Evolutionary conservation across 2,888 invertebrate genomes (phyloP).

Genomic region (Mimumesa dahlbomi): DNA sequence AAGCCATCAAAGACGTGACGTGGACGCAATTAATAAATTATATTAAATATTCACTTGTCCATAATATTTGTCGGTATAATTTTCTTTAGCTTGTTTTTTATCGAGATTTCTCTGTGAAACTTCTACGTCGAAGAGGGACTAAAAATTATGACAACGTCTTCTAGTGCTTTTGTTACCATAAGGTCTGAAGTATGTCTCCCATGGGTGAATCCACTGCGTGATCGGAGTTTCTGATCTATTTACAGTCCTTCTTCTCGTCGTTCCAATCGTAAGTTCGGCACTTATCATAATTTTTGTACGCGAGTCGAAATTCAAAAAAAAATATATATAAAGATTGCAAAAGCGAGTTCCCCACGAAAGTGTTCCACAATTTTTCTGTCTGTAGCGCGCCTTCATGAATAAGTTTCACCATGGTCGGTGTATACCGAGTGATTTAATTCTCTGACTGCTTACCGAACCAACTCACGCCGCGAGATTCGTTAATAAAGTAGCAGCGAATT

Average conservation of each 20-base stretch:
- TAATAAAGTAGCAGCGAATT: no score
- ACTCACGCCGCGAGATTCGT: no score
- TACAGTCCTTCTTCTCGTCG: background rate
- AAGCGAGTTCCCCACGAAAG: background rate
- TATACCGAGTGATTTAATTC: no score
- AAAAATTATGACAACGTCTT: slow-evolving; percentile 18
- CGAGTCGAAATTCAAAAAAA: background rate
- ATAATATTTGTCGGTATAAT: no score
- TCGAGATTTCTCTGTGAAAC: no score
- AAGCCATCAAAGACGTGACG: no score
- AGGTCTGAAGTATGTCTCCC: slow-evolving; percentile 17
- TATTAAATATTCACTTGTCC: no score
- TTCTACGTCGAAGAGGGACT: no score
- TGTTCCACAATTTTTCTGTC: background rate
- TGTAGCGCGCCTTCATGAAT: background rate
- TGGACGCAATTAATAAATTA: no score
- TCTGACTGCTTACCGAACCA: no score
- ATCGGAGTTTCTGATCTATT: slow-evolving; percentile 18
- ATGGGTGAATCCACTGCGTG: slow-evolving; percentile 15
- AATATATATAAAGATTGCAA: background rate
- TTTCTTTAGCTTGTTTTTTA: no score
- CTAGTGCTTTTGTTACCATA: slow-evolving; percentile 5
- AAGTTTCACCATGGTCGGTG: no score
- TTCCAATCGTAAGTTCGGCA: slow-evolving; percentile 24
- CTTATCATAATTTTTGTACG: slow-evolving; percentile 12